Base-by-base conservation (phyloP, 2,797 vertebrate genomes). In the Onychomys torridus region DNA sequence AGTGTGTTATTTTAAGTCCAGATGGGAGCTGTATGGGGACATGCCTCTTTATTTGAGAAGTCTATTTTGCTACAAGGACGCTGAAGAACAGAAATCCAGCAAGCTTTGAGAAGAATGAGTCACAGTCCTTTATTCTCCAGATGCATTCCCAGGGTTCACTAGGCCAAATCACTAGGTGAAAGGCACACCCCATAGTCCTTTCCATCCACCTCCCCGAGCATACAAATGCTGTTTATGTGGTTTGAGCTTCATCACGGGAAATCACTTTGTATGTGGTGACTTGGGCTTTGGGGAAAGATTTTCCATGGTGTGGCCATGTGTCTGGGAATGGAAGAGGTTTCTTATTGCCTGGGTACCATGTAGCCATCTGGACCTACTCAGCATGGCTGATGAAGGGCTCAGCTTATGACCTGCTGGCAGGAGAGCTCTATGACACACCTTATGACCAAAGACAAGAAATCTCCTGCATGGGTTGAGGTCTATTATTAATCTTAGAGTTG, bases 331-430 rank as follows among this genome's bases (percentile, higher is more conserved):
- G 65, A 29, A 21, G 5, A 16, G 71, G 32, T 76, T 90, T 52
- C 59, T 65, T 65, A 52, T 37, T 32, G 23, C 40, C 40, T 89
- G 55, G 71, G 71, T 63, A 59, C 40, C 40, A 43, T 88, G 5
- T 52, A 89, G 40, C 84, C 23, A 49, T 55, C 17, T 14, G 21
- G n/a, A 57, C 37, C 29, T 7, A 7, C 7, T 81, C 19, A 13
- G 27, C 8, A 2, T 3, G 14, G 12, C 27, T 67, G 23, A 32
- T 37, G 67, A 55, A 59, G 46, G 40, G 14, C 32, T 84, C 43
- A 0, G 6, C n/a, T 57, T 46, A 49, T n/a, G 16, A 32, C 43
- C 55, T 2, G 0, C 43, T 10, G 0, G 3, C 16, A 43, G 57
- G 6, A 46, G 11, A 88, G 52, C 9, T 6, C 16, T 16, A 40